Evolutionary conservation across 1,140 invertebrate genomes (phyloP), one percentile per base, ranked within the genome.

Genomic region (Aleiodes sp.): DNA sequence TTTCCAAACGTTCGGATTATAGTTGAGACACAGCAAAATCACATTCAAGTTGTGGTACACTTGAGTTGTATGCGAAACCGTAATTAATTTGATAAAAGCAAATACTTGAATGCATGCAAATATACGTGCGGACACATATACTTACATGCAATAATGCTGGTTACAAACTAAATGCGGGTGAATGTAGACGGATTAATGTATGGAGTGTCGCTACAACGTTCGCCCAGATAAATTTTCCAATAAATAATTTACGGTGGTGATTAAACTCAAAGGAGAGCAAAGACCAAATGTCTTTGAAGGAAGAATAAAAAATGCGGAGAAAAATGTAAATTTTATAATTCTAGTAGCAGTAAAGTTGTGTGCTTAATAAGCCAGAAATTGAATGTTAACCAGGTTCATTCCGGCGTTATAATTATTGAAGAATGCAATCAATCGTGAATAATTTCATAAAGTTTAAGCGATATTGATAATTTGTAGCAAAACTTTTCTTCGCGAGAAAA

Each of bases 231-330:
- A 68, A 56, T 73, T 75, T 75, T 72, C 73, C 74, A 73, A 77
- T 74, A 61, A 70, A 60, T 71, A 78, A 79, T 78, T 79, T 73
- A 74, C 75, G 72, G 73, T 57, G 43, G 69, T 74, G 76, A 81
- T 81, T 78, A 76, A 80, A 73, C 4, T n/a, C 2, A 28, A 28
- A 31, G 1, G 10, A 14, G n/a, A 56, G 52, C 9, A 26, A 31
- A 14, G 12, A 14, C 14, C 8, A 12, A 59, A 31, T 59, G 2
- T 31, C 28, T 6, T 4, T 28, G 28, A 7, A 28, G 56, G 10
- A 29, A 31, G 4, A 59, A 59, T 14, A 59, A 28, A 9, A 26
- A 21, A 56, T 28, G 10, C 7, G 28, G 10, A 21, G 28, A 33
- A 33, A 33, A 33, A n/a, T n/a, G 12, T 33, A 1, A 33, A 33